Conservation (phyloP, 2,797 vertebrate genomes). For the Acipenser ruthenus region DNA sequence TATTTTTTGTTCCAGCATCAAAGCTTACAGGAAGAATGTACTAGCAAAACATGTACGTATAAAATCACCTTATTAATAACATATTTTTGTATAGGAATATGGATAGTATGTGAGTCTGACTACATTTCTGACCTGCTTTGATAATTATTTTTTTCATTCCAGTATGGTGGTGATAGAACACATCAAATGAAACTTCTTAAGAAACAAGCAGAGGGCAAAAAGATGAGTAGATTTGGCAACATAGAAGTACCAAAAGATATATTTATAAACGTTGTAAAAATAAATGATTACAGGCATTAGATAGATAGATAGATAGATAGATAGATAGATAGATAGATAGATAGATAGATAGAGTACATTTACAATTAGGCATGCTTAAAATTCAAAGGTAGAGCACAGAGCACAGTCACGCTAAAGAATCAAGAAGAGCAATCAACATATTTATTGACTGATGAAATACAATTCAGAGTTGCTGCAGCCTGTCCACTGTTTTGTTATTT, state of each 20-base stretch:
- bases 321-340: too few relatives aligned
- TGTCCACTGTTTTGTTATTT: too few relatives aligned
- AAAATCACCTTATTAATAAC: not conserved
- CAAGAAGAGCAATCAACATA: too few relatives aligned
- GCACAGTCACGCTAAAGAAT: too few relatives aligned
- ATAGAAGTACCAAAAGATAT: constrained; percentile 87
- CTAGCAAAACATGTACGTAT: constrained; percentile 93
- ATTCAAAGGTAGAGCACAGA: too few relatives aligned
- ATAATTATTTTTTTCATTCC: constrained; percentile 18
- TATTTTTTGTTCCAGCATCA: constrained; percentile 70
- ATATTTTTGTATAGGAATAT: not conserved
- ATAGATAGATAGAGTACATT: constrained; percentile 47
- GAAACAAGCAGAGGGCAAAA: constrained; percentile 85
- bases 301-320: too few relatives aligned
- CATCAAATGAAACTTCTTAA: constrained; percentile 91
- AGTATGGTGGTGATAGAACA: constrained; percentile 79
- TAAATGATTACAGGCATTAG: constrained; percentile 23
- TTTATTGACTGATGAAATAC: too few relatives aligned
- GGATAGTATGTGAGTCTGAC: not conserved
- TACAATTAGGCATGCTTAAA: too few relatives aligned
- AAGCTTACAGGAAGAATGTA: constrained; percentile 88
- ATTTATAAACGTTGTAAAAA: constrained; percentile 81
- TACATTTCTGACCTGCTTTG: not conserved
- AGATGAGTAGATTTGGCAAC: constrained; percentile 84
- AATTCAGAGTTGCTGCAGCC: too few relatives aligned